Evolutionary conservation across 2,113 vertebrate genomes (phyloP).

Genomic region (Amphilophus citrinellus): DNA sequence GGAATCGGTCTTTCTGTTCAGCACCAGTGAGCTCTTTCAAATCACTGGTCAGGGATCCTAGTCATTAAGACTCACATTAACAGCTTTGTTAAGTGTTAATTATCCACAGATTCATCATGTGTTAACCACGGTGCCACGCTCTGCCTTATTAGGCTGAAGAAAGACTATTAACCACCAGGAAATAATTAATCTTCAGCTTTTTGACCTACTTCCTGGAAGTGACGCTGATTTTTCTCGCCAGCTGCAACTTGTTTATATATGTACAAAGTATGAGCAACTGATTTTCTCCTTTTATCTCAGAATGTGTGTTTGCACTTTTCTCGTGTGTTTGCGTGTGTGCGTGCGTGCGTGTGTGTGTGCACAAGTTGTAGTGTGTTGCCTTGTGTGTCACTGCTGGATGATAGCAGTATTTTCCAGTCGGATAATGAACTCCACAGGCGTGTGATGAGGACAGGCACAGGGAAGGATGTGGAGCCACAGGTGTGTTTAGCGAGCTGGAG

Average conservation of each 20-base stretch:
- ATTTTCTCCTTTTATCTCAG: conserved; percentile 2
- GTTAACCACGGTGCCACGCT: conserved; percentile 62
- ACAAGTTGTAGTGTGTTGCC: not conserved
- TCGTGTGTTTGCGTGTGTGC: not conserved
- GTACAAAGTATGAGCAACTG: not conserved
- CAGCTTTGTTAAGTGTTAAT: conserved; percentile 69
- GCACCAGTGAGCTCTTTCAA: conserved; percentile 28
- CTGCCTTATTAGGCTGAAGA: conserved; percentile 67
- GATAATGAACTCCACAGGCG: conserved; percentile 74
- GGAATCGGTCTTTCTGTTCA: not conserved
- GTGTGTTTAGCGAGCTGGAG: conserved; percentile 37
- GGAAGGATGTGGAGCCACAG: conserved; percentile 49
- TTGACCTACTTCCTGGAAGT: conserved; percentile 64
- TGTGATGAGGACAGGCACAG: conserved; percentile 47
- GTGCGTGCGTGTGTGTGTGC: not conserved
- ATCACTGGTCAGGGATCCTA: conserved; percentile 50
- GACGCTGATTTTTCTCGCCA: conserved; percentile 30
- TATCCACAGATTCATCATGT: conserved; percentile 62
- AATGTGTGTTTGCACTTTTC: conserved; percentile 7
- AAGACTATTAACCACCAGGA: conserved; percentile 63
- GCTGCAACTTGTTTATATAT: conserved; percentile 23
- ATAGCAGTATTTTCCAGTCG: conserved; percentile 40
- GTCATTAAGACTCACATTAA: conserved; percentile 64
- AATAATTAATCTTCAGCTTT: conserved; percentile 70
- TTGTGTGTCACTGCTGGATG: conserved; percentile 22